Evolutionary conservation across 2,888 invertebrate species (phyloP).

Genomic region (Agapetus fuscipes): DNA sequence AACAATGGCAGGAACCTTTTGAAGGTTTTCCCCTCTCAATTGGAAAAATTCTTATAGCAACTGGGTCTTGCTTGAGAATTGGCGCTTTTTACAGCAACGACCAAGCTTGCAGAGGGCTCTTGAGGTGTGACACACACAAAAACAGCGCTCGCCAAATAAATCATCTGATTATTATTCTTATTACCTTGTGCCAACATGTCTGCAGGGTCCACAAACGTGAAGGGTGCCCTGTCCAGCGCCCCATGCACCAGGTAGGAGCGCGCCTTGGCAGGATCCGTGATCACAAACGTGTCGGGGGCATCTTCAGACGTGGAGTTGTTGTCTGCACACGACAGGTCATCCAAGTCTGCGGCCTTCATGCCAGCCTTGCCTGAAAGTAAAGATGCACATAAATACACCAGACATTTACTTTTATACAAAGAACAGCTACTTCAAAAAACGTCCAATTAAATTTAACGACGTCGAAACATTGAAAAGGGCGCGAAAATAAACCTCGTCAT

Average conservation of each 20-base stretch:
- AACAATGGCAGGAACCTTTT: too few species aligned
- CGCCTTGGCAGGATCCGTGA: slow-evolving; percentile 33
- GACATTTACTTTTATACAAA: not conserved
- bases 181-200: slow-evolving; percentile 14
- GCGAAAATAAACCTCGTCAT: too few species aligned
- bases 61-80: too few species aligned
- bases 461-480: too few species aligned
- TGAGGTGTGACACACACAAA: too few species aligned
- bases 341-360: slow-evolving; percentile 26
- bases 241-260: slow-evolving; percentile 34
- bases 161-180: too few species aligned
- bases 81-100: too few species aligned
- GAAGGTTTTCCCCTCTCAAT: too few species aligned
- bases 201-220: slow-evolving; percentile 29
- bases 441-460: too few species aligned
- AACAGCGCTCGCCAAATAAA: too few species aligned
- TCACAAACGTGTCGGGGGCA: slow-evolving; percentile 35
- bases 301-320: slow-evolving; percentile 29
- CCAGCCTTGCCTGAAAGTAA: slow-evolving; percentile 13
- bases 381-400: not conserved
- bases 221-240: slow-evolving; percentile 28
- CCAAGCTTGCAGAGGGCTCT: too few species aligned
- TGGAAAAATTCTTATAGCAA: not conserved
- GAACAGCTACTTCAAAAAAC: too few species aligned
- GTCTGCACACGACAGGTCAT: slow-evolving; percentile 27